Conservation (phyloP, 92 coral and sea anemone genomes). For the Palythoa grandis region DNA sequence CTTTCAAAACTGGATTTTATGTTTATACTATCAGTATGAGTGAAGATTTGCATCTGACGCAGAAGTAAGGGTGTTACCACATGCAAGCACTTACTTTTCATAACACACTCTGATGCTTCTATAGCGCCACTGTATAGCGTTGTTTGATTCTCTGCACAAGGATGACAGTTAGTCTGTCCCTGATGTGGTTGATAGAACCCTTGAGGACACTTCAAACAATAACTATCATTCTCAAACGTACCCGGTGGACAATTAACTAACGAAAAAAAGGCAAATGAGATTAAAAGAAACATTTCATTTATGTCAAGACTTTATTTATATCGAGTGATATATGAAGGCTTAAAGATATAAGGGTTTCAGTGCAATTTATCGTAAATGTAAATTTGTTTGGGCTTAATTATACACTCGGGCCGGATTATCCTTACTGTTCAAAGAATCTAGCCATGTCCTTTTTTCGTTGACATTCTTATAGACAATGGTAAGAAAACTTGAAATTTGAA, state of each 20-base stretch:
- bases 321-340: too few relatives aligned
- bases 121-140: neutral
- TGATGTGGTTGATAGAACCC: conserved; percentile 21
- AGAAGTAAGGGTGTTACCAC: neutral
- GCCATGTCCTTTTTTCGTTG: too few relatives aligned
- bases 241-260: conserved; percentile 33
- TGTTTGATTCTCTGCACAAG: conserved; percentile 20
- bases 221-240: neutral
- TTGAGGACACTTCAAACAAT: conserved; percentile 7
- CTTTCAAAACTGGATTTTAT: neutral
- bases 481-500: too few relatives aligned
- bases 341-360: too few relatives aligned
- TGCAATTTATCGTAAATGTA: too few relatives aligned
- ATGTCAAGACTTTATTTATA: too few relatives aligned
- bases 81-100: neutral
- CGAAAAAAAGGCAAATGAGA: neutral
- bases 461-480: too few relatives aligned
- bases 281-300: too few relatives aligned
- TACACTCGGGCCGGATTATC: too few relatives aligned
- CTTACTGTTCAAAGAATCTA: too few relatives aligned
- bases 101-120: conserved; percentile 18
- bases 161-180: conserved; percentile 2
- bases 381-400: too few relatives aligned
- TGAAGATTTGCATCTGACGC: neutral
- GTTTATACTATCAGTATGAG: neutral